Percentiles rank a stretch among this genome's conserved stretches.
Conservation (phyloP, 2,113 vertebrate genomes). For the Ceyx cyanopectus region DNA sequence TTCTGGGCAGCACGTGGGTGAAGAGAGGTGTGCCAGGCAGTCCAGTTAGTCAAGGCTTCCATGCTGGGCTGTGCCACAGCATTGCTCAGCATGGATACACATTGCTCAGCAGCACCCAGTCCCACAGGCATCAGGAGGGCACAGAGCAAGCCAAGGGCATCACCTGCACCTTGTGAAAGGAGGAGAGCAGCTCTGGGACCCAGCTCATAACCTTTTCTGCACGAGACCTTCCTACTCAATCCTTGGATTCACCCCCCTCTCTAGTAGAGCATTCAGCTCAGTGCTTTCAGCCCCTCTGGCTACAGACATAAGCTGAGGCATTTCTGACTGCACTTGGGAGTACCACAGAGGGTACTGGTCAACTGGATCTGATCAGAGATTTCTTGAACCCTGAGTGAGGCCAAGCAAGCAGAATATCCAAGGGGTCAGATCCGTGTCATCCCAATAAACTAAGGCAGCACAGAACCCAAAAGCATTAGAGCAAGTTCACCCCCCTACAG, state of each 20-base stretch:
- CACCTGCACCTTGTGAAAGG: background rate
- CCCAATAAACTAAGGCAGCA: background rate
- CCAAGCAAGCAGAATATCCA: background rate
- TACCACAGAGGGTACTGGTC: background rate
- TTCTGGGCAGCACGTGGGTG: background rate
- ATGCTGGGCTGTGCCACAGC: background rate
- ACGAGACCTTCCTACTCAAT: accelerated
- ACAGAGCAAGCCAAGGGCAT: background rate
- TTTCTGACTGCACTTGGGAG: background rate
- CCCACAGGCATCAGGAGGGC: accelerated
- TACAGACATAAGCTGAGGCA: background rate
- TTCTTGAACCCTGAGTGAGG: background rate
- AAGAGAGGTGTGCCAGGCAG: background rate
- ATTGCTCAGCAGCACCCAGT: background rate
- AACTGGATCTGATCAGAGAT: accelerated
- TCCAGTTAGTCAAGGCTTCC: background rate
- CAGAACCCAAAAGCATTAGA: background rate
- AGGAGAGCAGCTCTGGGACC: background rate
- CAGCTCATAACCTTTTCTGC: background rate
- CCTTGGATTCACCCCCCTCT: background rate
- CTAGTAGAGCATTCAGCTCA: background rate
- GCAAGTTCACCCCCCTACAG: background rate
- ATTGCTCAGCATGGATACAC: background rate
- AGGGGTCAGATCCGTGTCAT: background rate
- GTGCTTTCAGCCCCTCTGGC: background rate